Conservation (phyloP, 53 echinoderm and acorn worm genomes). For the Paracentrotus lividus region DNA sequence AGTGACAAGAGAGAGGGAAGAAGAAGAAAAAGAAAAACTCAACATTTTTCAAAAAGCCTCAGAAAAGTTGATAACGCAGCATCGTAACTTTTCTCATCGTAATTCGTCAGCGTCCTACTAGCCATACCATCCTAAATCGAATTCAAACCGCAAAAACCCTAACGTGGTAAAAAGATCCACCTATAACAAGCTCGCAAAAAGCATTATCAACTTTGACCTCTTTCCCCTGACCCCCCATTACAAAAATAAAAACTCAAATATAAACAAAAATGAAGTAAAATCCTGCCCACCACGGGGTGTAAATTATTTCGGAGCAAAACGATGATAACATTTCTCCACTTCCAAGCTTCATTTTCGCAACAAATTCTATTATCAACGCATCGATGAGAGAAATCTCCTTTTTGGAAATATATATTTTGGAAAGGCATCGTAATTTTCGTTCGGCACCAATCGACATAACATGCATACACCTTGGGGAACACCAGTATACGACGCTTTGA, state of each 20-base stretch:
- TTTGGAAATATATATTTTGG: background rate
- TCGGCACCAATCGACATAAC: background rate
- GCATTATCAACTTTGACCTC: background rate
- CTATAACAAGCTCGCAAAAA: conserved; percentile 4
- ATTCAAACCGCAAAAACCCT: conserved; percentile 18
- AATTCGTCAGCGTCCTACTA: background rate
- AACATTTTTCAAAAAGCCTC: background rate
- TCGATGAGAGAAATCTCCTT: background rate
- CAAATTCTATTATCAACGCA: background rate
- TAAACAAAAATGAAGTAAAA: background rate
- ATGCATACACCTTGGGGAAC: background rate
- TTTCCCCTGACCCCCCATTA: background rate
- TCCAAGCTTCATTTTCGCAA: background rate
- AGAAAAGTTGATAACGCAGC: background rate
- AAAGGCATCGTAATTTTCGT: background rate
- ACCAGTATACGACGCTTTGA: background rate
- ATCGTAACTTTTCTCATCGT: conserved; percentile 8
- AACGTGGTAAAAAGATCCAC: conserved; percentile 19
- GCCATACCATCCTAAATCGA: background rate
- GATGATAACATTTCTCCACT: background rate
- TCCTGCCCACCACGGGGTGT: background rate
- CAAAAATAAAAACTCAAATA: background rate
- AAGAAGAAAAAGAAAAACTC: background rate
- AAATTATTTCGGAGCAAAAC: background rate
- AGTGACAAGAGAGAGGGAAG: background rate